Evolutionary conservation across 2,797 vertebrate genomes (phyloP).

Genomic region (Sebastes glaucus): DNA sequence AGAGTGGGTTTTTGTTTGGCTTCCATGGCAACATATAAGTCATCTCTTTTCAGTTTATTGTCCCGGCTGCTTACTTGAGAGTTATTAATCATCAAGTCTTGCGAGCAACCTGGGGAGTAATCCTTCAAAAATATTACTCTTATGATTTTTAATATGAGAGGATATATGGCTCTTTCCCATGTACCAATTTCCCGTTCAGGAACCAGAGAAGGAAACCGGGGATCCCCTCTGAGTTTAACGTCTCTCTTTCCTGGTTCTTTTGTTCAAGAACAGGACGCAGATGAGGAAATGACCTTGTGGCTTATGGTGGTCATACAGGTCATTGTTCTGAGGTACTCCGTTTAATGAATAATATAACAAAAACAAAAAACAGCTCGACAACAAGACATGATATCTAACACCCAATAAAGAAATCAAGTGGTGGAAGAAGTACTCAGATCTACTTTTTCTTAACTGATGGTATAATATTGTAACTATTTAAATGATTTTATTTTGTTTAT

Average conservation of each 20-base stretch:
- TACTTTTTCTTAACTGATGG: no score
- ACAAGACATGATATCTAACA: neutral
- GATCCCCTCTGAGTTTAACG: conserved; percentile 38
- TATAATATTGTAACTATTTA: no score
- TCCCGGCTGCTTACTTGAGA: neutral
- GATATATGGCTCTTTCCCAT: conserved; percentile 28
- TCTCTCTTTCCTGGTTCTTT: conserved; percentile 50
- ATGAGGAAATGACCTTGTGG: conserved; percentile 71
- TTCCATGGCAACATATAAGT: neutral
- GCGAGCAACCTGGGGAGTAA: neutral
- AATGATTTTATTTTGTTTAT: no score
- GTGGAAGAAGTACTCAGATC: neutral
- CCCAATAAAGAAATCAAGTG: neutral
- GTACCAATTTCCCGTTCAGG: conserved; percentile 37
- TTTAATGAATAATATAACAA: conserved; percentile 8
- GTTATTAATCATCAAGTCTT: neutral
- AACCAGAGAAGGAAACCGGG: conserved; percentile 63
- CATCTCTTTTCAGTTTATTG: neutral
- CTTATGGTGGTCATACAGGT: conserved; percentile 14
- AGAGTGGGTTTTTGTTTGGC: neutral
- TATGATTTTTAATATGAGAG: neutral
- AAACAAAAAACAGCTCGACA: conserved; percentile 8
- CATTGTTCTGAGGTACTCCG: conserved; percentile 55
- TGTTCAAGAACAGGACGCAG: conserved; percentile 76
- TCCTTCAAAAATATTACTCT: neutral